Conservation (phyloP, 2,797 vertebrate species). For the Odontamblyopus lacepedii region DNA sequence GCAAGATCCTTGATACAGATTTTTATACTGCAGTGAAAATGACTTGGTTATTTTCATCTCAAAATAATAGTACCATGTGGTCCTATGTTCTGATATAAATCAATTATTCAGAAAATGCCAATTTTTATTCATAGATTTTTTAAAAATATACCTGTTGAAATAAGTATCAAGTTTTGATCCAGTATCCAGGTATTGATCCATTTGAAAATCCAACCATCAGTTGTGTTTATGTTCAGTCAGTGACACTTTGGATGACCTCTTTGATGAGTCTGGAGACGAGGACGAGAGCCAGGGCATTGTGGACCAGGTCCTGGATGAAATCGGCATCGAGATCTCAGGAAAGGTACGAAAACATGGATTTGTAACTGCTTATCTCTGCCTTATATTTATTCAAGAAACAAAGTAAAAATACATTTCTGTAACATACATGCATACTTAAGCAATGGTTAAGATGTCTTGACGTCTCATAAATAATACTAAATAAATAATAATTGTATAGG, state of each 20-base stretch:
- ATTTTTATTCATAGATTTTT: too few species aligned
- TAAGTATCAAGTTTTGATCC: not conserved
- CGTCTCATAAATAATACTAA: too few species aligned
- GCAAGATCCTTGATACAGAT: too few species aligned
- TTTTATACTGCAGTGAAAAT: too few species aligned
- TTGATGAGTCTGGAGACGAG: constrained; percentile 96
- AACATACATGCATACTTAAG: too few species aligned
- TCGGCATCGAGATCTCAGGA: constrained; percentile 97
- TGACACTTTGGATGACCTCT: constrained; percentile 95
- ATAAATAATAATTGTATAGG: too few species aligned
- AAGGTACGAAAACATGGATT: constrained; percentile 79
- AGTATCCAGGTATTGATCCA: not conserved
- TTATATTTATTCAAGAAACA: not conserved
- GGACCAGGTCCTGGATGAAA: constrained; percentile 97
- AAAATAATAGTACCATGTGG: not conserved
- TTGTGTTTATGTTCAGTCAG: constrained; percentile 81
- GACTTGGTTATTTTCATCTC: too few species aligned
- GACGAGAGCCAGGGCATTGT: constrained; percentile 98
- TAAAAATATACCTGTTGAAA: not conserved
- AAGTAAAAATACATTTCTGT: too few species aligned
- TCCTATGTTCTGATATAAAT: not conserved
- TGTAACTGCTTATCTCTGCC: not conserved
- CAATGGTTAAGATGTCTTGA: too few species aligned
- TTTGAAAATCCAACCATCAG: not conserved
- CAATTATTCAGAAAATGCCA: too few species aligned